Conservation (phyloP, 2,797 vertebrate genomes). For the Sphenodon punctatus region DNA sequence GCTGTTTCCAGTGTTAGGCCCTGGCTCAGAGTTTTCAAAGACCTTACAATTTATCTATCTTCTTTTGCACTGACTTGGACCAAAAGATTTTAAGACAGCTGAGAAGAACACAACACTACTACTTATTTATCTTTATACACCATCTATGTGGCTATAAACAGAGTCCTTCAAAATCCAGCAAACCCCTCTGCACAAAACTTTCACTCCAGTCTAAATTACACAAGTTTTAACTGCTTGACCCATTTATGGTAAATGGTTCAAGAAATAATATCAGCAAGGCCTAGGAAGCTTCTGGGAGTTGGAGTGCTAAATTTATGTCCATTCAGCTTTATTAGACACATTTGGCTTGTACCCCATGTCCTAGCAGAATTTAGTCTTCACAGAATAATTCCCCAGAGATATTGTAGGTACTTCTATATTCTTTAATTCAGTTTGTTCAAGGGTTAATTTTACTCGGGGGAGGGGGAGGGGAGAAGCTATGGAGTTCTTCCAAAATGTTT, state of each 20-base stretch:
- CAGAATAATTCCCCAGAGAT: neutral
- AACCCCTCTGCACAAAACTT: neutral
- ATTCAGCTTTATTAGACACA: too few species aligned
- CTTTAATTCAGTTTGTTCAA: neutral
- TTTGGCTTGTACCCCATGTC: too few species aligned
- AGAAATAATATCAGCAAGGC: too few species aligned
- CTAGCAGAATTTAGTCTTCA: neutral
- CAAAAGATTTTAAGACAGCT: neutral
- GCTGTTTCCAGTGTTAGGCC: neutral
- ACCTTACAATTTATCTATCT: neutral
- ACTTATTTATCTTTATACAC: too few species aligned
- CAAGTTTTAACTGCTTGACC: too few species aligned
- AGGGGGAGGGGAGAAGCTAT: neutral
- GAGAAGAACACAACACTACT: neutral
- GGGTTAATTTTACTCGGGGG: neutral
- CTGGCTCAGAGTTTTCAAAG: neutral
- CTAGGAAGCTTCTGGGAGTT: too few species aligned
- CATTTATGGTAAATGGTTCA: too few species aligned
- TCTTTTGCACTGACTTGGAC: neutral
- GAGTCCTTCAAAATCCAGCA: neutral
- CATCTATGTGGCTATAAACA: neutral
- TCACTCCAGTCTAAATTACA: neutral
- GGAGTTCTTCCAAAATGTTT: neutral
- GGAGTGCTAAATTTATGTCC: too few species aligned
- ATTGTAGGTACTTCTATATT: neutral